These are phyloP conservation scores for Phenganax marumi DNA, from an alignment of 92 coral and sea anemone genomes.

Conservation along the genomic window DNA sequence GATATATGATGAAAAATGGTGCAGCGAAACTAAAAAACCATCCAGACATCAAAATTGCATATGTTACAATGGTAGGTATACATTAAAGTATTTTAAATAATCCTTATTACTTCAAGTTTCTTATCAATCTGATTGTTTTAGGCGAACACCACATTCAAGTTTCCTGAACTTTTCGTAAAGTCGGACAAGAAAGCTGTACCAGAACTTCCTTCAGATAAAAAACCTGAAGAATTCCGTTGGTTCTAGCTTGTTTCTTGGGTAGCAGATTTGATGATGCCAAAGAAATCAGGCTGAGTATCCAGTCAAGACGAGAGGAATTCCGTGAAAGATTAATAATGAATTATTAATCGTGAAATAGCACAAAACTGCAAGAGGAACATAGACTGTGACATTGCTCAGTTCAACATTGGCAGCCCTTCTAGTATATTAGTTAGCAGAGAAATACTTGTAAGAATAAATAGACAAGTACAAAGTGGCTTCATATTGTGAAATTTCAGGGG, in stretches of 20 bases:
- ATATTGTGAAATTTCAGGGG: too few species aligned
- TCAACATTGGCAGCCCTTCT: too few species aligned
- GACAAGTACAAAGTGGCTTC: too few species aligned
- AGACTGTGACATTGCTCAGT: too few species aligned
- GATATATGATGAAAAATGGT: constrained; percentile 61
- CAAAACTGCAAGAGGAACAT: too few species aligned
- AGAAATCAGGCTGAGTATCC: too few species aligned
- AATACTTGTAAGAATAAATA: too few species aligned
- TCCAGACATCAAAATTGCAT: constrained; percentile 95
- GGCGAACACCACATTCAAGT: constrained; percentile 79
- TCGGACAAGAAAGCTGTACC: constrained; percentile 48
- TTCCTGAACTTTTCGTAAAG: constrained; percentile 84
- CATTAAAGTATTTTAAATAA: not conserved
- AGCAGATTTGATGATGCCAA: too few species aligned
- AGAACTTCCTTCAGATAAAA: not conserved
- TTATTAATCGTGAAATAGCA: too few species aligned
- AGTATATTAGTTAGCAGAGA: too few species aligned
- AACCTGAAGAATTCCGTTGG: constrained; percentile 37
- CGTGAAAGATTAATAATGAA: too few species aligned
- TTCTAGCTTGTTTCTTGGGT: not conserved
- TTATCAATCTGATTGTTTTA: constrained; percentile 26
- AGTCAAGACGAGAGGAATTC: too few species aligned
- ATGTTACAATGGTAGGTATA: constrained; percentile 79
- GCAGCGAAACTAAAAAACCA: constrained; percentile 65
- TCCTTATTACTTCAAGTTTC: not conserved